Evolutionary conservation across 2,113 vertebrate genomes (phyloP).

Genomic region (Mastomys natalensis): DNA sequence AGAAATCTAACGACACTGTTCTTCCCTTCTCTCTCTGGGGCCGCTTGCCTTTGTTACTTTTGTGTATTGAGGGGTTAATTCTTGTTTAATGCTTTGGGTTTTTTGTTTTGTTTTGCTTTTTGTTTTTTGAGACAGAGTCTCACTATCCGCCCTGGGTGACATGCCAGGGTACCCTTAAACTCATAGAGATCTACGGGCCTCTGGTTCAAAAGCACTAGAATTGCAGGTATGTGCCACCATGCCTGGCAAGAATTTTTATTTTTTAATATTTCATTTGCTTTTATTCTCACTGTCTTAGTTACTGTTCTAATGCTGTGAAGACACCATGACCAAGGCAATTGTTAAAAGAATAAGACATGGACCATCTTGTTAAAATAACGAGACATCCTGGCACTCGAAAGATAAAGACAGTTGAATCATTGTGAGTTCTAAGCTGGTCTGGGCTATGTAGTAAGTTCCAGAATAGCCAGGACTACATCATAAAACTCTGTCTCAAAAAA

Average conservation of each 20-base stretch:
- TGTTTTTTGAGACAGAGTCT: not conserved
- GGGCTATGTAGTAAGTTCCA: not conserved
- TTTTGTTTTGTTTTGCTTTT: not conserved
- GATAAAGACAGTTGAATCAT: not conserved
- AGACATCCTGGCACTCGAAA: too few species aligned
- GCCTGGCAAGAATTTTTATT: not conserved
- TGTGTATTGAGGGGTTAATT: not conserved
- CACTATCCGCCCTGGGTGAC: not conserved
- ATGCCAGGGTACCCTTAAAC: not conserved
- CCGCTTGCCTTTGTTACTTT: not conserved
- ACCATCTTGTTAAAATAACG: not conserved
- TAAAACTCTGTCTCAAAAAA: not conserved
- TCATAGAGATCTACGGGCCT: not conserved
- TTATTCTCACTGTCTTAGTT: not conserved
- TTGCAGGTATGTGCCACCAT: not conserved
- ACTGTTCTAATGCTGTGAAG: not conserved
- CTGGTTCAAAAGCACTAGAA: not conserved
- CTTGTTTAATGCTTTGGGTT: not conserved
- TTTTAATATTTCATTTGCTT: not conserved
- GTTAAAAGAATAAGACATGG: not conserved
- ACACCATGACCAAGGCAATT: not conserved
- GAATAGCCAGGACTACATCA: not conserved
- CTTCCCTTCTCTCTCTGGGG: not conserved
- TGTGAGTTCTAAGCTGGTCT: not conserved
- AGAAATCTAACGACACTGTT: not conserved